phyloP scores from a whole-genome alignment of 2,888 invertebrate species.

The Suillia variegata region DNA sequence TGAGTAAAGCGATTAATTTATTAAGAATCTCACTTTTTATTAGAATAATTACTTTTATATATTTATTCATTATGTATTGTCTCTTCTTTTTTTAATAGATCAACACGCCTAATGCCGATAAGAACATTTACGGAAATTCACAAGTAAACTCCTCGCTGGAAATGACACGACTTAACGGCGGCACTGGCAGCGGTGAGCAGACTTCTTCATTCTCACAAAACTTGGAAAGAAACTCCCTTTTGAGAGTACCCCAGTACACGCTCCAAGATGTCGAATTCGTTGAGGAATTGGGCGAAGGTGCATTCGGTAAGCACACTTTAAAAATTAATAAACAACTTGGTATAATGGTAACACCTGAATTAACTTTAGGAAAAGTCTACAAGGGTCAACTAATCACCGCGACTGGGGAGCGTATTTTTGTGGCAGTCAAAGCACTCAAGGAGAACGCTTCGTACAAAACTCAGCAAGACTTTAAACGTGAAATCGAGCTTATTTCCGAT shows the following conservation, averaged over 20 bases:
- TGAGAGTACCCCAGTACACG: constrained; percentile 83
- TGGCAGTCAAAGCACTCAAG: constrained; percentile 93
- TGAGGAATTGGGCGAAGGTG: constrained; percentile 93
- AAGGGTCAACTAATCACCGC: constrained; percentile 85
- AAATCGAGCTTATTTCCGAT: constrained; percentile 93
- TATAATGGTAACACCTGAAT: too few relatives aligned
- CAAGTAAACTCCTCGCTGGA: constrained; percentile 80
- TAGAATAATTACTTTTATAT: neutral
- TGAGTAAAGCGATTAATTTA: constrained; percentile 48
- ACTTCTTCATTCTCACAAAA: constrained; percentile 60
- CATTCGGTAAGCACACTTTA: constrained; percentile 71
- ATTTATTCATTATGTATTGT: neutral
- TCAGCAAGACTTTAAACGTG: constrained; percentile 88
- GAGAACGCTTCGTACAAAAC: constrained; percentile 91
- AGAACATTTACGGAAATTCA: constrained; percentile 82
- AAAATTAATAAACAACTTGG: neutral
- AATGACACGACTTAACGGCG: constrained; percentile 77
- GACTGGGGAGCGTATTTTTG: constrained; percentile 73
- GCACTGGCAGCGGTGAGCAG: constrained; percentile 61
- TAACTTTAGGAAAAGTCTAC: constrained; percentile 85
- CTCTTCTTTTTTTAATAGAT: constrained; percentile 60
- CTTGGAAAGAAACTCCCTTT: constrained; percentile 55
- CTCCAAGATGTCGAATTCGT: constrained; percentile 83
- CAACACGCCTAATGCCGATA: constrained; percentile 73
- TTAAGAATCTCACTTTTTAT: neutral